Base-by-base conservation (phyloP, 2,888 invertebrate species). In the Trachelus stipa region DNA sequence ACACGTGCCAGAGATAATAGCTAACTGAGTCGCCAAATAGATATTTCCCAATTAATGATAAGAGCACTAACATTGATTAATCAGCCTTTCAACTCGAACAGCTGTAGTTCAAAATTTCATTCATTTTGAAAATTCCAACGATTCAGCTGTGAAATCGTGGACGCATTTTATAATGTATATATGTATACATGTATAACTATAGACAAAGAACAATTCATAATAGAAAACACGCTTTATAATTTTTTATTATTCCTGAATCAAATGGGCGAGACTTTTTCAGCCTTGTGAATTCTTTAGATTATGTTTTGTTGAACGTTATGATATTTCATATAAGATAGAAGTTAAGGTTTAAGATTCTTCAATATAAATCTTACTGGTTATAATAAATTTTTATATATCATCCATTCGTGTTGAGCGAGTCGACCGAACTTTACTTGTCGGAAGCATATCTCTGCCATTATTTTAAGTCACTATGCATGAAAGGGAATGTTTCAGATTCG, bases 381-480 rank as follows among this genome's bases (percentile, higher is more conserved):
- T 2, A 56, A 23, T 23, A 56, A 23, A 56, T 56, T 9, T 15
- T 23, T 56, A 2, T 56, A 15, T 56, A 56, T 56, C 56, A 23
- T 56, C 23, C 23, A 56, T 56, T 56, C 56, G 56, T 56, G 9
- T 56, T 71, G 71, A 71, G 71, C 71, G 34, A 71, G 71, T 71
- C 71, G 12, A 71, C 34, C 71, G 71, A 71, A 30, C 33, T 71
- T 31, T 71, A 23, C 71, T 33, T 30, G 15, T 33, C 71, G 33
- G 71, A 71, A 71, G 71, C 71, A 11, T 34, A 71, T 71, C 34
- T 30, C 71, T 34, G 71, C 12, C 30, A 23, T 71, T 71, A 23
- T 23, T 68, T 85, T 87, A 87, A 87, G 86, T 86, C 85, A 83
- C 86, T 80, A 82, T 79, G 86, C 86, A 78, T 79, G 81, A 79